These are phyloP conservation scores for Xestobium rufovillosum DNA, from an alignment of 2,888 invertebrate genomes.

Conservation along the genomic window DNA sequence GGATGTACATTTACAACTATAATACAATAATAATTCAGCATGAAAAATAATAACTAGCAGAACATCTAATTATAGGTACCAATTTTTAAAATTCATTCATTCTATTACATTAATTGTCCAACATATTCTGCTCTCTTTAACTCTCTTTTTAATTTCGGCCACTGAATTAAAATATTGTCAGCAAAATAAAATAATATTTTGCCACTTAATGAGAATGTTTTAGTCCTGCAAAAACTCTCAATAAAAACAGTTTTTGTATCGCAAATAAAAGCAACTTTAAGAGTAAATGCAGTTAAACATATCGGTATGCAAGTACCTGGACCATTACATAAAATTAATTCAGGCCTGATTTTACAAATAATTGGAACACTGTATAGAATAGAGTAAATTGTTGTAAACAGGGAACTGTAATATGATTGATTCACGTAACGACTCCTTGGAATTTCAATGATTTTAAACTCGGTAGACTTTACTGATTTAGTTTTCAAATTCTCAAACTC, in stretches of 20 bases:
- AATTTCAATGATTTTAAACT: conserved; percentile 53
- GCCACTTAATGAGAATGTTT: conserved; percentile 81
- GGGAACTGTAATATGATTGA: conserved; percentile 74
- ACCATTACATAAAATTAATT: conserved; percentile 85
- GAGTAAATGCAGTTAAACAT: conserved; percentile 68
- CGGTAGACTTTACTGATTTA: conserved; percentile 25
- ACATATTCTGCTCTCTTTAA: conserved; percentile 67
- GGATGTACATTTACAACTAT: no score
- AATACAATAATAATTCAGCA: no score
- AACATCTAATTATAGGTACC: not conserved
- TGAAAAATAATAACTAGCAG: no score
- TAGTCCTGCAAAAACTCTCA: conserved; percentile 92
- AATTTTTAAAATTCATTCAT: not conserved
- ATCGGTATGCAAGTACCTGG: conserved; percentile 95
- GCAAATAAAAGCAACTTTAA: conserved; percentile 59
- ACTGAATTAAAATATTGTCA: conserved; percentile 87
- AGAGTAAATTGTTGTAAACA: conserved; percentile 71
- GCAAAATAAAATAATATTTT: conserved; percentile 76
- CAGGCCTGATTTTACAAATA: conserved; percentile 62
- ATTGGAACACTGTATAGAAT: conserved; percentile 61
- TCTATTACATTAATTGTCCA: conserved; percentile 58
- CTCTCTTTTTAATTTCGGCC: conserved; percentile 66
- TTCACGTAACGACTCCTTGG: conserved; percentile 81
- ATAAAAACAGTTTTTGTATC: conserved; percentile 77
- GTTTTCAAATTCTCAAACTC: conserved; percentile 47